These are phyloP conservation scores for Gouania willdenowi DNA, from an alignment of 2,797 vertebrate species.

Conservation along the genomic window DNA sequence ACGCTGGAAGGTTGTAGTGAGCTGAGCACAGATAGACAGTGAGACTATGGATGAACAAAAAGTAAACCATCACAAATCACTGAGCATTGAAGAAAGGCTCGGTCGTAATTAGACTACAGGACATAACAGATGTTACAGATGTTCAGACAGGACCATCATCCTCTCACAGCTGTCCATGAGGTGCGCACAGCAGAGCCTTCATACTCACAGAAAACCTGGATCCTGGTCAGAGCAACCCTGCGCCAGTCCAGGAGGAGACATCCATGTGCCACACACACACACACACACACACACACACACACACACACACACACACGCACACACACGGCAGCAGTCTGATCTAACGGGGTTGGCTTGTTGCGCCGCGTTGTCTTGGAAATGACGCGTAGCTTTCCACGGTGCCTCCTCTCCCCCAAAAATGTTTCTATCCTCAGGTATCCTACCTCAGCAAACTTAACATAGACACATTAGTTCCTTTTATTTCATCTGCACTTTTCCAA, in stretches of 20 bases:
- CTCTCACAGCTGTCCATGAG: conserved; percentile 20
- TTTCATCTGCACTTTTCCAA: conserved; percentile 8
- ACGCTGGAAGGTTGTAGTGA: conserved; percentile 21
- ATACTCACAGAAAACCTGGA: conserved; percentile 58
- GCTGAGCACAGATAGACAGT: conserved; percentile 9
- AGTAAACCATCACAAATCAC: not conserved
- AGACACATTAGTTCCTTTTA: conserved; percentile 31
- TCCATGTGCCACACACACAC: conserved; percentile 45
- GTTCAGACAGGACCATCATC: conserved; percentile 14
- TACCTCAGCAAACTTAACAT: conserved; percentile 60
- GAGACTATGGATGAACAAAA: not conserved
- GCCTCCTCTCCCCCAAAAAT: not conserved
- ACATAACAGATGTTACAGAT: conserved; percentile 27
- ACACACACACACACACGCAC: too few relatives aligned
- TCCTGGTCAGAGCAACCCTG: conserved; percentile 37
- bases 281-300: too few relatives aligned
- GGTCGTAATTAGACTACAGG: conserved; percentile 10
- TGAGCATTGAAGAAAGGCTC: too few relatives aligned
- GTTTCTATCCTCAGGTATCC: conserved; percentile 19
- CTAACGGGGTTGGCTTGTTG: conserved; percentile 56
- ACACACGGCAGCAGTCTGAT: conserved; percentile 27
- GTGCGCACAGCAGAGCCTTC: conserved; percentile 48
- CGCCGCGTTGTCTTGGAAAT: conserved; percentile 60
- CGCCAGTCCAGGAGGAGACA: conserved; percentile 42
- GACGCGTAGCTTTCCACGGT: conserved; percentile 48